phyloP scores from a whole-genome alignment of 2,797 vertebrate species.

The Tokudaia tokunoshimensis region DNA sequence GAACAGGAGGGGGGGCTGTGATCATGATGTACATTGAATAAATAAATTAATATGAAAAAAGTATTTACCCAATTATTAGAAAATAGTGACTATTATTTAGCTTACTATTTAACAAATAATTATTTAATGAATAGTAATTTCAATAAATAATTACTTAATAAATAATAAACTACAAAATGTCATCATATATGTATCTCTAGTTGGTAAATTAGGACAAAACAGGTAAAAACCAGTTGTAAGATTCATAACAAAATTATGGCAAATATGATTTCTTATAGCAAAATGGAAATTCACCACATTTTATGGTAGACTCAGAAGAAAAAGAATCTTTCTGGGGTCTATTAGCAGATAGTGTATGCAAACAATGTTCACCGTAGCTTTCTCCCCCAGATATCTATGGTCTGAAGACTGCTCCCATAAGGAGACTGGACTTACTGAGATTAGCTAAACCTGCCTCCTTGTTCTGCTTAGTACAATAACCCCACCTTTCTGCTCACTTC shows the following conservation, averaged over 20 bases:
- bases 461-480: neutral
- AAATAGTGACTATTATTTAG: neutral
- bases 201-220: neutral
- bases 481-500: neutral
- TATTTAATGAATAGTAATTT: neutral
- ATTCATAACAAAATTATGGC: neutral
- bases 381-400: neutral
- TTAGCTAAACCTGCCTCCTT: neutral
- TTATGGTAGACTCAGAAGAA: neutral
- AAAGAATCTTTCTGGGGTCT: neutral
- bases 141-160: neutral
- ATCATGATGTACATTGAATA: neutral
- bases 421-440: neutral
- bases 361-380: neutral
- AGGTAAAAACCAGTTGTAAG: neutral
- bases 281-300: neutral
- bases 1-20: neutral
- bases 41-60: neutral
- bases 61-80: constrained; percentile 9
- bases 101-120: neutral
- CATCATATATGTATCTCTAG: neutral
- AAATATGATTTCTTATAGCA: neutral
- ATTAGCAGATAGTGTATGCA: neutral
- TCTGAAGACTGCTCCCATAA: neutral
- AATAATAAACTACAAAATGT: neutral